These are phyloP conservation scores for Cyanoliseus patagonus DNA, from an alignment of 2,113 vertebrate genomes.

Conservation along the genomic window DNA sequence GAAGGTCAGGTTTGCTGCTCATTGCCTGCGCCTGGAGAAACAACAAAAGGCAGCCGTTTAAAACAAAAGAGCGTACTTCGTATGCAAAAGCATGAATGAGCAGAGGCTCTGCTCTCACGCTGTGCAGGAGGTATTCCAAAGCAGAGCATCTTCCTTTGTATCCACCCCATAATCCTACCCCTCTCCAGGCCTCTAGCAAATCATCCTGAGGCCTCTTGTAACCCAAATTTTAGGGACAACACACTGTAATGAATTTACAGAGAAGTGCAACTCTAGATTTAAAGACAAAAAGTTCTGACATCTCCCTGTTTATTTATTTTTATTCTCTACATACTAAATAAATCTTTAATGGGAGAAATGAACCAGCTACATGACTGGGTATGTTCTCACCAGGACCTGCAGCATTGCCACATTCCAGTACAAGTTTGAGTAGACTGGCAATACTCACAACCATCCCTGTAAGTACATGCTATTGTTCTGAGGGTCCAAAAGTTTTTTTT, in stretches of 20 bases:
- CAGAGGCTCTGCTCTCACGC: neutral
- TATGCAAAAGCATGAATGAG: neutral
- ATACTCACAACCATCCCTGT: neutral
- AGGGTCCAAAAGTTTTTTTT: neutral
- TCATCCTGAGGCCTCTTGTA: neutral
- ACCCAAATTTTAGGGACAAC: neutral
- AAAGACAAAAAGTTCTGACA: neutral
- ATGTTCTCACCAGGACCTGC: neutral
- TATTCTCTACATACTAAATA: neutral
- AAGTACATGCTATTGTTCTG: neutral
- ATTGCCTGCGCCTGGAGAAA: conserved; percentile 88
- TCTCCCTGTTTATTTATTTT: neutral
- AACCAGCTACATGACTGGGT: neutral
- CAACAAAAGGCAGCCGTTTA: conserved; percentile 39
- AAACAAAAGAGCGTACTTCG: neutral
- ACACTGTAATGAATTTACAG: neutral
- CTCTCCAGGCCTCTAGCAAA: neutral
- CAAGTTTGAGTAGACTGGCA: neutral
- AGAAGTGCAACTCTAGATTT: neutral
- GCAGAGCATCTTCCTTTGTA: conserved; percentile 3
- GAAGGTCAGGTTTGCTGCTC: conserved; percentile 84
- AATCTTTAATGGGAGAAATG: neutral
- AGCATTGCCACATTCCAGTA: neutral
- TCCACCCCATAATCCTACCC: neutral
- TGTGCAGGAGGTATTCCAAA: neutral